These are phyloP conservation scores for Cremastinae sp. DNA, from an alignment of 2,888 invertebrate species.

Conservation along the genomic window DNA sequence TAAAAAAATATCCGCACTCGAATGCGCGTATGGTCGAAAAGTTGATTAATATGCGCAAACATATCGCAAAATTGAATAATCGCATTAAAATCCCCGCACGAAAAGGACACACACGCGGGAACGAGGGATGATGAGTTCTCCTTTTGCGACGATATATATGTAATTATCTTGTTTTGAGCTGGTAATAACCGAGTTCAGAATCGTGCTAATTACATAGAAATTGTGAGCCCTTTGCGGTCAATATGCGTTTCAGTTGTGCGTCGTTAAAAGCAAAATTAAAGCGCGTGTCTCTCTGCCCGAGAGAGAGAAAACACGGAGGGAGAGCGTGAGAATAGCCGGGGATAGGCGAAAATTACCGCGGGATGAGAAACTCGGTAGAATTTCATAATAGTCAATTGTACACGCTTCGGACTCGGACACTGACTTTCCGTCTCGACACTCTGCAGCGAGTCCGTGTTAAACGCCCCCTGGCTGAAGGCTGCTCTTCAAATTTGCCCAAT, in stretches of 20 bases:
- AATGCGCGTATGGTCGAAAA: neutral
- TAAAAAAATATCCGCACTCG: constrained; percentile 2
- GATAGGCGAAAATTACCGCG: constrained; percentile 25
- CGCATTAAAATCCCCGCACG: constrained; percentile 47
- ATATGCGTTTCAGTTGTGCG: constrained; percentile 56
- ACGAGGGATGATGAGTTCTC: constrained; percentile 14
- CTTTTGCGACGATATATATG: constrained; percentile 28
- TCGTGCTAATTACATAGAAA: constrained; percentile 58
- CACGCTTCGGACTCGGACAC: neutral
- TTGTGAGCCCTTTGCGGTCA: constrained; percentile 44
- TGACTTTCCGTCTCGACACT: constrained; percentile 33
- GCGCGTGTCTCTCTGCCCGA: constrained; percentile 3
- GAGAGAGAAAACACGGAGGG: constrained; percentile 5
- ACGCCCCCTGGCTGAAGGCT: constrained; percentile 8
- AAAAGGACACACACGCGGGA: constrained; percentile 28
- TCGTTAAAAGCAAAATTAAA: constrained; percentile 30
- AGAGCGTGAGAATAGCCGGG: neutral
- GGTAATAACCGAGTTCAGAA: constrained; percentile 60
- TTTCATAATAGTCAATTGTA: constrained; percentile 60
- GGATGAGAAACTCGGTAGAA: constrained; percentile 50
- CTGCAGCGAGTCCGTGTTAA: constrained; percentile 20
- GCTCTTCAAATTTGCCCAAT: constrained; percentile 8
- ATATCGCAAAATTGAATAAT: constrained; percentile 41
- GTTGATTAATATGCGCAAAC: neutral
- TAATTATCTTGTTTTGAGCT: constrained; percentile 61